Percentiles rank a stretch among this genome's conserved stretches.
phyloP scores from a whole-genome alignment of 2,113 vertebrate genomes.

The Calcarius ornatus region DNA sequence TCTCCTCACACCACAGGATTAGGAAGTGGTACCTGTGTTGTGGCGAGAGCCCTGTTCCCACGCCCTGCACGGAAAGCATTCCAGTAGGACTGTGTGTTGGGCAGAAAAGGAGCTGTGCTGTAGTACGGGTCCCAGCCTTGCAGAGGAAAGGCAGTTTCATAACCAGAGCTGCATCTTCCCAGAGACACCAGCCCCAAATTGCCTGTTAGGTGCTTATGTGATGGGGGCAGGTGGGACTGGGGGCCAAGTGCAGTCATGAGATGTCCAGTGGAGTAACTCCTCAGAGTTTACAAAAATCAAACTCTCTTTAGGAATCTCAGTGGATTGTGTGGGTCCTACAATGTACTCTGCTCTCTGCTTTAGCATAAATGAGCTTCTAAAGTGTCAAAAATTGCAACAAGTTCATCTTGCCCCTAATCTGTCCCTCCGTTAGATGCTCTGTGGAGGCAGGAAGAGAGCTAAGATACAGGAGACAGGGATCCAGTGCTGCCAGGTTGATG shows the following conservation, averaged over 20 bases:
- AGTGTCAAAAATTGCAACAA: background rate
- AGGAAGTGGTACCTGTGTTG: fast-evolving
- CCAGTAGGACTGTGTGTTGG: background rate
- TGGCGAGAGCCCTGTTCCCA: background rate
- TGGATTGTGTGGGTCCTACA: fast-evolving
- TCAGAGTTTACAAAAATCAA: background rate
- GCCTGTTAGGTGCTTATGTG: background rate
- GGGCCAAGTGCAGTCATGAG: background rate
- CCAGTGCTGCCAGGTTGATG: background rate
- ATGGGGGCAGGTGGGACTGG: background rate
- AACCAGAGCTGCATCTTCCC: background rate
- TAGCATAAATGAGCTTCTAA: background rate
- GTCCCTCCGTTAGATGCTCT: background rate
- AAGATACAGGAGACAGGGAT: fast-evolving
- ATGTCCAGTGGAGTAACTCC: background rate
- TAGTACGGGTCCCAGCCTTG: fast-evolving
- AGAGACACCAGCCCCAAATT: background rate
- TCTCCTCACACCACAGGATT: background rate
- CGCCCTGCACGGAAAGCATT: fast-evolving
- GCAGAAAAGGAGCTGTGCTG: background rate
- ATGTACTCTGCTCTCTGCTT: background rate
- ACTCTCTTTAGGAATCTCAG: background rate
- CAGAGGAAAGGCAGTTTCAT: background rate
- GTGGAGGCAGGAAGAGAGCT: background rate
- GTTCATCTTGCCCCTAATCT: background rate